Conservation (phyloP, 2,797 vertebrate species). For the Danionella dracula region DNA sequence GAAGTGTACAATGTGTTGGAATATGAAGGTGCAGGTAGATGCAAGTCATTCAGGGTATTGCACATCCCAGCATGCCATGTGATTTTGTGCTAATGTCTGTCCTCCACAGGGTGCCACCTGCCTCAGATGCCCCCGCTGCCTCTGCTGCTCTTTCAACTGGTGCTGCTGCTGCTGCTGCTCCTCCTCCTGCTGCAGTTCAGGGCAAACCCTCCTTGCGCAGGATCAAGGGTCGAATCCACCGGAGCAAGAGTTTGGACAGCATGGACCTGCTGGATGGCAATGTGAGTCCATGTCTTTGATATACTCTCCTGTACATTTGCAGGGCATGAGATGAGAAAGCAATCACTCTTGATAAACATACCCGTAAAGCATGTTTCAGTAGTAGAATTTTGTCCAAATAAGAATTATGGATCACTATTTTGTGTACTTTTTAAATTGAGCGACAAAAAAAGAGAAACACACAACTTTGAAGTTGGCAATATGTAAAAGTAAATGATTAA, state of each 20-base stretch:
- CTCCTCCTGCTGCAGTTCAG: constrained; percentile 75
- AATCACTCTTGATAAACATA: too few relatives aligned
- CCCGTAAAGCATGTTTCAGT: too few relatives aligned
- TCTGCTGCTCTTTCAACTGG: constrained; percentile 40
- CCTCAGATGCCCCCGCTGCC: constrained; percentile 78
- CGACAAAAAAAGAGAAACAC: too few relatives aligned
- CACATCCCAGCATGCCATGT: not conserved
- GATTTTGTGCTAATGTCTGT: constrained; percentile 18
- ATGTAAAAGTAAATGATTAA: too few relatives aligned
- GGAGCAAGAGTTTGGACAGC: constrained; percentile 92
- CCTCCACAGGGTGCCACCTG: constrained; percentile 83
- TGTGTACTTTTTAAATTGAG: too few relatives aligned
- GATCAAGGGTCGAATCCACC: constrained; percentile 92
- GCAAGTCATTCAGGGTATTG: not conserved
- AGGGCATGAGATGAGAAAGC: not conserved
- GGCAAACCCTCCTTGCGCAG: constrained; percentile 89
- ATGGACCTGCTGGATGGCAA: constrained; percentile 88
- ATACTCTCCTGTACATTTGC: not conserved
- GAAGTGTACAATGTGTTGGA: too few relatives aligned
- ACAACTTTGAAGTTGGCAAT: too few relatives aligned
- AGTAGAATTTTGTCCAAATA: too few relatives aligned
- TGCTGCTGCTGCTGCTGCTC: constrained; percentile 66
- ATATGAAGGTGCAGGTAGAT: not conserved
- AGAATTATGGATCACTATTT: too few relatives aligned
- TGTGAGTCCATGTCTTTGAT: constrained; percentile 67